A percentile compares a stretch with the other conserved stretches of the same genome.
phyloP scores from a whole-genome alignment of 2,888 invertebrate species.

The Agapetus fuscipes region DNA sequence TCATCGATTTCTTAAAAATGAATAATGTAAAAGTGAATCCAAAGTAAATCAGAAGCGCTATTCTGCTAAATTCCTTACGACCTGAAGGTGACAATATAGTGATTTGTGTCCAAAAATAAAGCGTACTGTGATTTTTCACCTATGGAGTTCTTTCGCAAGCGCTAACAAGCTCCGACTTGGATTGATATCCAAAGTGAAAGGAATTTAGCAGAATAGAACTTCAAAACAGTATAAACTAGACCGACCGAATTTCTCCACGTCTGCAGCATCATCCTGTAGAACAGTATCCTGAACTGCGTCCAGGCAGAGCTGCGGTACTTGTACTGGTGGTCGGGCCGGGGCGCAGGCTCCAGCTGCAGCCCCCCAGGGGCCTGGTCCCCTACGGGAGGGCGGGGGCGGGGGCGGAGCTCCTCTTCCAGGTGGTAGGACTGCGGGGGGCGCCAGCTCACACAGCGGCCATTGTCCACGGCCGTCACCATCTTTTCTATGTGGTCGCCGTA shows the following conservation, averaged over 20 bases:
- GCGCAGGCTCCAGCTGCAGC: conserved; percentile 36
- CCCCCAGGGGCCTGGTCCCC: conserved; percentile 32
- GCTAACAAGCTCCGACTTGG: too few relatives aligned
- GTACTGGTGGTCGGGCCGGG: conserved; percentile 40
- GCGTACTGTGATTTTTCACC: too few relatives aligned
- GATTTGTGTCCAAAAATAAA: too few relatives aligned
- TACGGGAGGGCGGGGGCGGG: conserved; percentile 25
- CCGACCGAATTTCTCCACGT: conserved; percentile 66
- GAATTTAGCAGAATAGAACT: too few relatives aligned
- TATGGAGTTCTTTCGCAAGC: too few relatives aligned
- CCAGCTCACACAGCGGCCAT: conserved; percentile 52
- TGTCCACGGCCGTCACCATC: conserved; percentile 59
- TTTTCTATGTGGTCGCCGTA: conserved; percentile 62
- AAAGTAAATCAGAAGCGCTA: too few relatives aligned
- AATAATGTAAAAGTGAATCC: too few relatives aligned
- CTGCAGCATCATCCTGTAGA: conserved; percentile 63
- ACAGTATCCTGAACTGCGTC: conserved; percentile 58
- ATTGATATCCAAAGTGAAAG: too few relatives aligned
- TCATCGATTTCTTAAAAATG: too few relatives aligned
- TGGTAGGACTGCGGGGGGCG: conserved; percentile 21
- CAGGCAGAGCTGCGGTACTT: conserved; percentile 49
- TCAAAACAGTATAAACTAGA: too few relatives aligned
- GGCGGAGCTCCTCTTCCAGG: conserved; percentile 20
- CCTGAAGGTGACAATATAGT: too few relatives aligned
- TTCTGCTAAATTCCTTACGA: too few relatives aligned